Base-by-base conservation (phyloP, 2,113 vertebrate species). In the Centropristis striata region DNA sequence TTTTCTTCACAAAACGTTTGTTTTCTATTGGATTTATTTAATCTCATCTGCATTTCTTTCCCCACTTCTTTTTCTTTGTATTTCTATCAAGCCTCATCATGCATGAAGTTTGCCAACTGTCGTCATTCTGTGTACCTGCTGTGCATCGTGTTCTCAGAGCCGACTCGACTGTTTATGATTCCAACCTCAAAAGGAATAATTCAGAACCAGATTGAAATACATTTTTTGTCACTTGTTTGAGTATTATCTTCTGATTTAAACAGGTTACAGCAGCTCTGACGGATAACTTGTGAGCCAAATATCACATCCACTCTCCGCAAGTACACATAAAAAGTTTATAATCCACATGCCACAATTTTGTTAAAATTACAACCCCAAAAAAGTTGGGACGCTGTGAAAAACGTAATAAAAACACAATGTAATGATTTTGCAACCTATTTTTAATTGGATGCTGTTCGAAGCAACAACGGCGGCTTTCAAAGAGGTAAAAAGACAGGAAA, bases 41-140 rank as follows among this genome's bases (percentile, higher is more conserved):
- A 46, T 41, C 39, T 58, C 32, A 42, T 79, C 21, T 39, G 12
- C 8, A 41, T 66, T 14, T 65, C 69, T 37, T 21, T 14, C 55
- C 11, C 8, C 65, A 14, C 20, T 74, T 32, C 32, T 32, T 32
- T 6, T 54, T 61, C 71, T 50, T 41, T 72, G 49, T 41, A 64
- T 71, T 68, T 83, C 49, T 27, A 63, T 79, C 47, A 37, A 25
- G 11, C 28, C 44, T 25, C n/a, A 39, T 67, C 66, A 72, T 72
- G 67, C 65, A 37, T 21, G 27, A 42, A 15, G 28, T 20, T 21
- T 23, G 21, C 67, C 3, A 9, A 16, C n/a, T 65, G 68, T 28
- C 32, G 23, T 39, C 36, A 11, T 46, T 46, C n/a, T n/a, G 54
- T 10, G 36, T 42, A 32, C 49, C 64, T 28, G 53, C 70, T 44